Base-by-base conservation (phyloP, 1,140 invertebrate species). In the Zaprionus ghesquierei region DNA sequence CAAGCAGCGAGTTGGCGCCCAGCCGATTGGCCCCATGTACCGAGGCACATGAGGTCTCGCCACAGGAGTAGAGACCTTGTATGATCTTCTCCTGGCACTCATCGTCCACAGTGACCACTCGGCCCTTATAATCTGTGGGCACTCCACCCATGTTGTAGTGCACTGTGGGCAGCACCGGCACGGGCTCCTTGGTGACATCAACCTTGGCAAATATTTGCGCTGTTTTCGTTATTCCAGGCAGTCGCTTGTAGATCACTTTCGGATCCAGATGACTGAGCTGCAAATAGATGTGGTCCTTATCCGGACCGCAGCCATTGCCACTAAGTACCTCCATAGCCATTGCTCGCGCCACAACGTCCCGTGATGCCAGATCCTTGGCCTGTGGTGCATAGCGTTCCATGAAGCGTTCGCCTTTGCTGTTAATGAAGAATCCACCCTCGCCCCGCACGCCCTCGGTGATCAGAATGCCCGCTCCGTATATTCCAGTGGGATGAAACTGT, bases 101-200 rank as follows among this genome's bases (percentile, higher is more conserved):
- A n/a, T n/a, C n/a, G n/a, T n/a, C n/a, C n/a, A n/a, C n/a, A n/a
- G n/a, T n/a, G n/a, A n/a, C n/a, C n/a, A n/a, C n/a, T n/a, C n/a
- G n/a, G n/a, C n/a, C n/a, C n/a, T n/a, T n/a, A n/a, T n/a, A n/a
- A n/a, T n/a, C n/a, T n/a, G n/a, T n/a, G n/a, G n/a, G n/a, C n/a
- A n/a, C n/a, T n/a, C n/a, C 96, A 61, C 98, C 99, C 99, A 99
- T 99, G 84, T 99, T 99, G 92, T 99, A 99, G 93, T 99, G 99
- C 1, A 99, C 98, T 1, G 98, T 99, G 3, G 99, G 98, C 58
- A 99, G 92, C 2, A 99, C 98, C 2, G 98, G 98, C 70, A 99
- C 98, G 2, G 98, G 98, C 82, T 99, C 98, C 69, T 97, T 95
- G 2, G 97, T 99, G 2, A 99, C 98, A 93, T 99, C 98, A 6